phyloP scores from a whole-genome alignment of 2,797 vertebrate genomes.

The Pygocentrus nattereri region DNA sequence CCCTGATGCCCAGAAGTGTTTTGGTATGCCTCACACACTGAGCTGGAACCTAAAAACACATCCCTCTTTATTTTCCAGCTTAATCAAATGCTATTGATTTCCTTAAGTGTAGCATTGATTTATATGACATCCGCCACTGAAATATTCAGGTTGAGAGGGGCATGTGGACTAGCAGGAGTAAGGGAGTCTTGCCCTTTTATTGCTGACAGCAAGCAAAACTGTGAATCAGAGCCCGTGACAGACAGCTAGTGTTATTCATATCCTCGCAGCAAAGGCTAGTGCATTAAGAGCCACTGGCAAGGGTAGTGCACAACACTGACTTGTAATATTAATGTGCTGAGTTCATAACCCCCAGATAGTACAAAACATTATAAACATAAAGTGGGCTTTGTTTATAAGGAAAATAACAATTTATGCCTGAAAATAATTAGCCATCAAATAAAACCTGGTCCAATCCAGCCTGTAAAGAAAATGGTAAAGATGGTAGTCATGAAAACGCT shows the following conservation, averaged over 20 bases:
- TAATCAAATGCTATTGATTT: constrained; percentile 65
- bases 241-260: constrained; percentile 48
- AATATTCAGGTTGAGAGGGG: constrained; percentile 49
- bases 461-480: background rate
- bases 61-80: constrained; percentile 48
- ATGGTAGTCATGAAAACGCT: background rate
- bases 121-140: constrained; percentile 56
- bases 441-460: too few relatives aligned
- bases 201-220: constrained; percentile 59
- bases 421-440: constrained; percentile 16
- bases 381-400: background rate
- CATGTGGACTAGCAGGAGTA: constrained; percentile 10
- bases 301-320: constrained; percentile 29
- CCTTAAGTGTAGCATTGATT: constrained; percentile 64
- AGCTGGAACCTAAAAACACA: constrained; percentile 47
- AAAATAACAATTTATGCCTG: background rate
- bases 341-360: background rate
- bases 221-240: constrained; percentile 53
- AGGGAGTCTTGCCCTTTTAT: constrained; percentile 30
- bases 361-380: background rate
- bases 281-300: constrained; percentile 52
- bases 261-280: constrained; percentile 37
- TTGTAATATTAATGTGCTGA: constrained; percentile 18
- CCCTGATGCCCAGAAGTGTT: background rate
- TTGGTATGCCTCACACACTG: constrained; percentile 27